Percentiles rank a stretch among this genome's conserved stretches.
phyloP scores from a whole-genome alignment of 2,113 vertebrate genomes.

The Elachura formosa region DNA sequence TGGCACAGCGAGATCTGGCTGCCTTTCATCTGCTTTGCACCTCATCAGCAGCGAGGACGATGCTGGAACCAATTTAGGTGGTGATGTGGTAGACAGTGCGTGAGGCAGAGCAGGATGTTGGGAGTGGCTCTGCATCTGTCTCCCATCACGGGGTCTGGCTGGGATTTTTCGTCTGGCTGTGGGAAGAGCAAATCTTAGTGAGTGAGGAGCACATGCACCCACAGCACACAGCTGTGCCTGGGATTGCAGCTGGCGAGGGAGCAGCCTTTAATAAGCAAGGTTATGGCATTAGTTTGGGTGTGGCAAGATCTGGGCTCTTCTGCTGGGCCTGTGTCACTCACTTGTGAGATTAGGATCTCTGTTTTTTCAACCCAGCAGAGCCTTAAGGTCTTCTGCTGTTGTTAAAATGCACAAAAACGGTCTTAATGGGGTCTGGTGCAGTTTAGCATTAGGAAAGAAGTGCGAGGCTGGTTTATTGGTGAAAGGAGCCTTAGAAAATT shows the following conservation, averaged over 20 bases:
- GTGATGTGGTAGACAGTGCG: slow-evolving; percentile 44
- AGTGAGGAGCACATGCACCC: neutral
- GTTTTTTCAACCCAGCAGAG: neutral
- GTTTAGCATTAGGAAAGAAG: neutral
- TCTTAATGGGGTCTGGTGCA: neutral
- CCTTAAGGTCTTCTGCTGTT: neutral
- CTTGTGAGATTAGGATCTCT: neutral
- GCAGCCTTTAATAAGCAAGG: neutral
- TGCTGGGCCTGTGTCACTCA: neutral
- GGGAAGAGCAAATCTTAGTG: neutral
- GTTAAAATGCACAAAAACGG: neutral
- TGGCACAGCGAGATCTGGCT: slow-evolving; percentile 11
- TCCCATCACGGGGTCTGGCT: slow-evolving; percentile 2
- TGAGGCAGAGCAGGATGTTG: slow-evolving; percentile 52
- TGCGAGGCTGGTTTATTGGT: neutral
- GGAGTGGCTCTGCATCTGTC: slow-evolving; percentile 39
- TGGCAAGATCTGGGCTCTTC: neutral
- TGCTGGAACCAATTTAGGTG: slow-evolving; percentile 51
- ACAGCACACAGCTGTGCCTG: neutral
- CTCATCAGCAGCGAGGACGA: slow-evolving; percentile 30
- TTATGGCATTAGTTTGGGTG: neutral
- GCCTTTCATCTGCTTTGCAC: neutral
- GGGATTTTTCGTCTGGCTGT: neutral
- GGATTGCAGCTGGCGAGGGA: neutral
- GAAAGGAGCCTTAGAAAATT: neutral